These are phyloP conservation scores for Ophion ventricosus DNA, from an alignment of 2,888 invertebrate species.

Conservation along the genomic window DNA sequence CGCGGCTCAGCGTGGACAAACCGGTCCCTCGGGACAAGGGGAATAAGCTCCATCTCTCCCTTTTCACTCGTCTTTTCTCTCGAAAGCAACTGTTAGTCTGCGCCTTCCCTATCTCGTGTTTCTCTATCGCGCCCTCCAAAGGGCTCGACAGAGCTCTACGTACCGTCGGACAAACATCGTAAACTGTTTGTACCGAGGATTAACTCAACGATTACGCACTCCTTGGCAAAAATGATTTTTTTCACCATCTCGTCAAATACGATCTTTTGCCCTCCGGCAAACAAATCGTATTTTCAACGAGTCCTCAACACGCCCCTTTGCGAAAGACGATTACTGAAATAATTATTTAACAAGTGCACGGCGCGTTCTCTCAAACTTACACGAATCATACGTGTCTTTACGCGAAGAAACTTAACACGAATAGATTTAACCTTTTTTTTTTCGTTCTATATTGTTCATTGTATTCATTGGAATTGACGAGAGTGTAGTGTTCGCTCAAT, in stretches of 20 bases:
- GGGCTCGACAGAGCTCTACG: constrained; percentile 23
- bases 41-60: constrained; percentile 57
- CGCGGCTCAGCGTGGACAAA: constrained; percentile 71
- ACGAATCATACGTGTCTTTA: no score
- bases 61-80: constrained; percentile 17
- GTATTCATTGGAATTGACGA: no score
- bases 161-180: constrained; percentile 76
- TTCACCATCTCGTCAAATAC: constrained; percentile 45
- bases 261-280: constrained; percentile 4
- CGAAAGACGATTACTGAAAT: no score
- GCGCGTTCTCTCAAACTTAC: no score
- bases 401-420: no score
- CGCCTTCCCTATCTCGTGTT: constrained; percentile 30
- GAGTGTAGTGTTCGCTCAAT: no score
- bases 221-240: constrained; percentile 71
- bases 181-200: constrained; percentile 81
- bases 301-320: background rate
- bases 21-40: constrained; percentile 78
- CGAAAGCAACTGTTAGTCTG: constrained; percentile 6
- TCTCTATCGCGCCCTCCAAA: constrained; percentile 21
- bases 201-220: constrained; percentile 71
- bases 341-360: no score
- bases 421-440: no score
- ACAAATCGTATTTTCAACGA: constrained; percentile 48
- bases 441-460: no score